phyloP scores from a whole-genome alignment of 2,797 vertebrate genomes.

The Caiman crocodilus region DNA sequence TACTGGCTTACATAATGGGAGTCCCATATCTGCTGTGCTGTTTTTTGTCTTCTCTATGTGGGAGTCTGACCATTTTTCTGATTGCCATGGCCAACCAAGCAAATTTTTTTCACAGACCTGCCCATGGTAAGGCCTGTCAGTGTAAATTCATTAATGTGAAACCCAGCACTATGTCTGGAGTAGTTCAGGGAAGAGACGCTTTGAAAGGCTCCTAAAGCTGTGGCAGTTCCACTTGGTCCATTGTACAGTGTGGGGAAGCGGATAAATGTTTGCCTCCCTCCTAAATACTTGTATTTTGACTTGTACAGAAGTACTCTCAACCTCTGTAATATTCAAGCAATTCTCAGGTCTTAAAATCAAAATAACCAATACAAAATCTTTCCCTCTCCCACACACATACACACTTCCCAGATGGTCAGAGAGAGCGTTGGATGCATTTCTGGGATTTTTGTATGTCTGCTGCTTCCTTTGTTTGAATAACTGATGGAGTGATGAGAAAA shows the following conservation, averaged over 20 bases:
- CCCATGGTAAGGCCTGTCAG: background rate
- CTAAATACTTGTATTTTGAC: background rate
- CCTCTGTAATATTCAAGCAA: background rate
- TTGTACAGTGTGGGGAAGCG: background rate
- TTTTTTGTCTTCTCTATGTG: background rate
- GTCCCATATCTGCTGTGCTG: background rate
- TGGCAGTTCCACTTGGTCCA: background rate
- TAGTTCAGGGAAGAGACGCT: background rate
- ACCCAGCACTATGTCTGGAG: background rate
- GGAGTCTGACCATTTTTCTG: background rate
- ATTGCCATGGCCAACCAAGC: background rate
- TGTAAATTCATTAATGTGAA: background rate
- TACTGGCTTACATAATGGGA: background rate
- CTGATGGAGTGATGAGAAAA: background rate
- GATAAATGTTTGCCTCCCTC: background rate
- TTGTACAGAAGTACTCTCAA: background rate
- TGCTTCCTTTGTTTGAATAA: conserved; percentile 17
- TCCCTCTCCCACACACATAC: background rate
- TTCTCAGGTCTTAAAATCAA: background rate
- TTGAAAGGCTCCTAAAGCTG: background rate
- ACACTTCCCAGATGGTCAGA: background rate
- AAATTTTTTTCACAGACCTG: background rate
- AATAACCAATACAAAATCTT: background rate
- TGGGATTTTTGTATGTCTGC: conserved; percentile 1
- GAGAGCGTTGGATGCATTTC: background rate